These are phyloP conservation scores for Zenarchopterus dispar DNA, from an alignment of 2,797 vertebrate genomes.

Conservation along the genomic window DNA sequence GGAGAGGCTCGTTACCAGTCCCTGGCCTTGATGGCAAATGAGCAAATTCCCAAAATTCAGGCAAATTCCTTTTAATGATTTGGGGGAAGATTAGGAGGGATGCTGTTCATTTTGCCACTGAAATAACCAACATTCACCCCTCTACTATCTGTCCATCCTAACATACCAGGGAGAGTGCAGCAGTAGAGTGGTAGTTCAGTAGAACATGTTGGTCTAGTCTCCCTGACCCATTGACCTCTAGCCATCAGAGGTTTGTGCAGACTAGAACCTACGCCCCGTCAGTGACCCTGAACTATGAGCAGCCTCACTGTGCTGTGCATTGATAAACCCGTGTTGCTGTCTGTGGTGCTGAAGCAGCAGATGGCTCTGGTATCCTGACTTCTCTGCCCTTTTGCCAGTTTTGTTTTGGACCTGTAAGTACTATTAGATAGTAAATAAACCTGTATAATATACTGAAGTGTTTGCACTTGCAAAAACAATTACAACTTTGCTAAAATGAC, in stretches of 20 bases:
- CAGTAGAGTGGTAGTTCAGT: not conserved
- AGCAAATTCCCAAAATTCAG: too few species aligned
- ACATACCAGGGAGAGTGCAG: not conserved
- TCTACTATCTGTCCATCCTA: not conserved
- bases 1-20: too few species aligned
- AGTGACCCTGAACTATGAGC: conserved; percentile 6
- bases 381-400: not conserved
- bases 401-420: not conserved
- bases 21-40: too few species aligned
- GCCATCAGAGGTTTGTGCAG: not conserved
- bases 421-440: too few species aligned
- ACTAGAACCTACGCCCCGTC: not conserved
- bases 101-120: not conserved
- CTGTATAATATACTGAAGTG: too few species aligned
- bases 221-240: conserved; percentile 3
- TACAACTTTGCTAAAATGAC: too few species aligned
- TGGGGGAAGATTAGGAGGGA: not conserved
- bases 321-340: conserved; percentile 11
- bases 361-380: not conserved
- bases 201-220: conserved; percentile 1
- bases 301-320: not conserved
- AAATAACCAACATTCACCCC: not conserved
- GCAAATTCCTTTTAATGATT: too few species aligned
- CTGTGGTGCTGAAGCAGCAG: conserved; percentile 24
- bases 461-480: too few species aligned